These are phyloP conservation scores for Gymnocypris eckloni DNA, from an alignment of 2,797 vertebrate species.

Conservation along the genomic window DNA sequence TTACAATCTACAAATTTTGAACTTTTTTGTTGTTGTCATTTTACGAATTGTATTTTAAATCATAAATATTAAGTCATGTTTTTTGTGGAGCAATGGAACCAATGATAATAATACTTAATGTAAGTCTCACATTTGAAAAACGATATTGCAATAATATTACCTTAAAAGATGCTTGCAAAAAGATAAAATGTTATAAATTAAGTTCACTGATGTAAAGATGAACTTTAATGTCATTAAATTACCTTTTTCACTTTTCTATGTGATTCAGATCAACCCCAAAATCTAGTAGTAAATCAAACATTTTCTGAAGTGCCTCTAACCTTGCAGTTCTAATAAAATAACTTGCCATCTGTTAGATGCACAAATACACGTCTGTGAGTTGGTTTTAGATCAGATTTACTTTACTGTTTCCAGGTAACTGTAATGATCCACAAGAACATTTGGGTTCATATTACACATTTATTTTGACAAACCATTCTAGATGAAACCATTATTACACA, in stretches of 20 bases:
- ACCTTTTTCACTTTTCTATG: constrained; percentile 9
- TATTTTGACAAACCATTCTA: not conserved
- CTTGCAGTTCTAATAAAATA: not conserved
- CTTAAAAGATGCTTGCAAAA: not conserved
- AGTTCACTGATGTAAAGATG: not conserved
- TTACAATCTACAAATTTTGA: constrained; percentile 5
- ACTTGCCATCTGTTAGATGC: not conserved
- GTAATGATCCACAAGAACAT: not conserved
- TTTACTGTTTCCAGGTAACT: not conserved
- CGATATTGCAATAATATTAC: not conserved
- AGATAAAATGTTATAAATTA: not conserved
- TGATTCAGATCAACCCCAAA: not conserved
- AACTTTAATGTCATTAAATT: constrained; percentile 3
- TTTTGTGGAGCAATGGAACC: not conserved
- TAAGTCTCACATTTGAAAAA: not conserved
- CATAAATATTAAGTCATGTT: not conserved
- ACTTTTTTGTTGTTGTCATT: not conserved
- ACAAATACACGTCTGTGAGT: not conserved
- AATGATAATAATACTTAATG: constrained; percentile 16
- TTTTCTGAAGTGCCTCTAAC: constrained; percentile 51
- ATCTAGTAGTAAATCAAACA: constrained; percentile 10
- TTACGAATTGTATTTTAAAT: not conserved
- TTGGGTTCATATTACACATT: constrained; percentile 1
- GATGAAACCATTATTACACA: not conserved
- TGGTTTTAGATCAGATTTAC: constrained; percentile 13